Evolutionary conservation across 2,113 vertebrate species (phyloP).

Genomic region (Eulemur macaco): DNA sequence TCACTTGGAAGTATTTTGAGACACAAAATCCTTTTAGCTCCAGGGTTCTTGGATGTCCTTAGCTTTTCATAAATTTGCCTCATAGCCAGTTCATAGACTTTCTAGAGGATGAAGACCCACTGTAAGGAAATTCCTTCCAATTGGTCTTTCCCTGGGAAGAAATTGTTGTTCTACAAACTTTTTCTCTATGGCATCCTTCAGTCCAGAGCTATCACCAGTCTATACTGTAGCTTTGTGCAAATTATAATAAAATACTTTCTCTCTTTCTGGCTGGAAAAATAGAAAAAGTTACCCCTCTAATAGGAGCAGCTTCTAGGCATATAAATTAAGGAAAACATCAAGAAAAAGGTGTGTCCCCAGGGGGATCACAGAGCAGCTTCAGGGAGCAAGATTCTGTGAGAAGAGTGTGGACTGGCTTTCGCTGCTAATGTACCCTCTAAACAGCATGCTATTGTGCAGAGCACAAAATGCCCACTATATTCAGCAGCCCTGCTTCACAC

Average conservation of each 20-base stretch:
- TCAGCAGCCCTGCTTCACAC: not conserved
- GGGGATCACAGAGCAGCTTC: not conserved
- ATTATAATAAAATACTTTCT: not conserved
- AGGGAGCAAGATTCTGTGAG: not conserved
- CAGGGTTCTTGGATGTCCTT: not conserved
- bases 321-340: not conserved
- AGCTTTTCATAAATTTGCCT: conserved; percentile 10
- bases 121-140: not conserved
- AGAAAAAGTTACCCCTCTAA: not conserved
- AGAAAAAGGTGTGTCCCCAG: not conserved
- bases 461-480: too few species aligned
- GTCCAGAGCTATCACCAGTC: not conserved
- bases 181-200: not conserved
- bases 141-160: not conserved
- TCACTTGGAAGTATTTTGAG: conserved; percentile 9
- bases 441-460: not conserved
- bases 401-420: not conserved
- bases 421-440: not conserved
- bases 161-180: not conserved
- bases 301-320: not conserved
- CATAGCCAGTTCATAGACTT: not conserved
- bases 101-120: not conserved
- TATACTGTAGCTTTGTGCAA: not conserved
- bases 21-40: not conserved
- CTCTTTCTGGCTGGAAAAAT: not conserved